Conservation (phyloP, 2,888 invertebrate genomes). For the Tholera decimalis region DNA sequence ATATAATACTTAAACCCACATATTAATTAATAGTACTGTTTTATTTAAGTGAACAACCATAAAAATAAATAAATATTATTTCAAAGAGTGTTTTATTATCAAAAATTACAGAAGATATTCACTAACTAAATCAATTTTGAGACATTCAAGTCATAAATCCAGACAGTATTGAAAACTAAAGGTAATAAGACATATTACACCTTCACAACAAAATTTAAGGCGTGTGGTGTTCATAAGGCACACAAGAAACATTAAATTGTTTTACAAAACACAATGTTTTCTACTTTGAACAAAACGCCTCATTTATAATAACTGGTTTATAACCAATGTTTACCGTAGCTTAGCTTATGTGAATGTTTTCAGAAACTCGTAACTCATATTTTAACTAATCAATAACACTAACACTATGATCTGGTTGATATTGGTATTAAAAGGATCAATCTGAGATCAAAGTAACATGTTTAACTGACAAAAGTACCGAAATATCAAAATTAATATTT, state of each 20-base stretch:
- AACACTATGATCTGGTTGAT: conserved; percentile 22
- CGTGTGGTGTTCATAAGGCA: conserved; percentile 43
- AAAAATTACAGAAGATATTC: conserved; percentile 55
- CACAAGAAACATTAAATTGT: conserved; percentile 37
- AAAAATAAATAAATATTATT: conserved; percentile 53
- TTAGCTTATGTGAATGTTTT: conserved; percentile 31
- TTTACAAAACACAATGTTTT: conserved; percentile 14
- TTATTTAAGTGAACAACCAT: conserved; percentile 41
- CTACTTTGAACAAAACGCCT: conserved; percentile 39
- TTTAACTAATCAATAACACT: conserved; percentile 25
- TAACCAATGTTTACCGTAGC: conserved; percentile 27
- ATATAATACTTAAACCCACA: conserved; percentile 32
- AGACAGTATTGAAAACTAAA: conserved; percentile 35
- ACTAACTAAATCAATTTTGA: conserved; percentile 55
- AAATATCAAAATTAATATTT: conserved; percentile 27
- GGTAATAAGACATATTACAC: conserved; percentile 43
- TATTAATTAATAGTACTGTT: conserved; percentile 38
- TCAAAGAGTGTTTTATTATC: conserved; percentile 66
- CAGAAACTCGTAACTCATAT: conserved; percentile 14
- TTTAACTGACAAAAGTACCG: conserved; percentile 7
- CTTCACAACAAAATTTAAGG: conserved; percentile 33
- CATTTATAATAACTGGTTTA: conserved; percentile 22
- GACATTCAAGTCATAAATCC: conserved; percentile 22
- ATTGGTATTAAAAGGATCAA: conserved; percentile 24
- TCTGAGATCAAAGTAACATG: conserved; percentile 37